Percentiles rank a stretch among this genome's conserved stretches.
Evolutionary conservation across 2,113 vertebrate species (phyloP).

Genomic region (Sapajus apella): DNA sequence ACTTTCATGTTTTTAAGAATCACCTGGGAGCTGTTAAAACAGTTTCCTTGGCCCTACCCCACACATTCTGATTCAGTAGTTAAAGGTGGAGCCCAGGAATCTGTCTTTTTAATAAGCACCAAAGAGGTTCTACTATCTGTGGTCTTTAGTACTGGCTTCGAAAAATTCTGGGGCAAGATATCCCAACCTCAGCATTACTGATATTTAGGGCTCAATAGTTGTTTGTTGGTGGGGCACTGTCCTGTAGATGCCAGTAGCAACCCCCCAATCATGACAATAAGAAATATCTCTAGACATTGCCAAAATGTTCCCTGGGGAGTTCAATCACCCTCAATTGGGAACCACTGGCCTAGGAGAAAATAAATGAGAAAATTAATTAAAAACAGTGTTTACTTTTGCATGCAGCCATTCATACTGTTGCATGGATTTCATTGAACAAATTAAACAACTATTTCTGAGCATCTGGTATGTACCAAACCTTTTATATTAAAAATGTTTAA

Average conservation of each 20-base stretch:
- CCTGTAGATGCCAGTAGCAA: not conserved
- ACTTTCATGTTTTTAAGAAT: not conserved
- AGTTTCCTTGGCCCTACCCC: not conserved
- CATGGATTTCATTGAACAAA: constrained; percentile 46
- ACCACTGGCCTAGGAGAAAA: not conserved
- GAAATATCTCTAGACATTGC: not conserved
- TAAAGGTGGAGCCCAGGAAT: not conserved
- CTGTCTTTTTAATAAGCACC: not conserved
- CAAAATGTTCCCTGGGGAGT: not conserved
- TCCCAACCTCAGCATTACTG: not conserved
- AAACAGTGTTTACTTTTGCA: constrained; percentile 18
- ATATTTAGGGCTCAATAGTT: not conserved
- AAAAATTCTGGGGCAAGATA: not conserved
- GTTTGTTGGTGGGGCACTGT: not conserved
- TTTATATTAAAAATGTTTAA: constrained; percentile 19
- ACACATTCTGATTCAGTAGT: not conserved
- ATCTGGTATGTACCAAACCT: not conserved
- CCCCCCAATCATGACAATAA: not conserved
- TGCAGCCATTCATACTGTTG: not conserved
- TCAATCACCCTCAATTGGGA: not conserved
- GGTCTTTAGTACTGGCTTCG: not conserved
- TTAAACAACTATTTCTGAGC: constrained; percentile 33
- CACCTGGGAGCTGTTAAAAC: not conserved
- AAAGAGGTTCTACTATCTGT: not conserved
- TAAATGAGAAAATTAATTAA: constrained; percentile 29